Percentiles rank a stretch among this genome's conserved stretches.
Conservation (phyloP, 1,140 invertebrate genomes). For the Musca domestica region DNA sequence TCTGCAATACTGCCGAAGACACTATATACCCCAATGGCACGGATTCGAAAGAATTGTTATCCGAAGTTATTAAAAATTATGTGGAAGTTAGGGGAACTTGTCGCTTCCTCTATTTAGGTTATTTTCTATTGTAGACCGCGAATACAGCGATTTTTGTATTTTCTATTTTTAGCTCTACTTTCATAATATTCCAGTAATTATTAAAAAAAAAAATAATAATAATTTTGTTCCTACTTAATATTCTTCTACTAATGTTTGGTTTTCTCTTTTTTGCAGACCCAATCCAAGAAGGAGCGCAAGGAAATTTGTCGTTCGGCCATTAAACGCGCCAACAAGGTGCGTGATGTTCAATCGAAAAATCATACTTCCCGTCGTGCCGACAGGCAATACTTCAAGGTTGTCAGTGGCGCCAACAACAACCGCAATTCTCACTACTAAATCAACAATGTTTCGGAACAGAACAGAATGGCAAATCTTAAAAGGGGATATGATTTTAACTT, state of each 20-base stretch:
- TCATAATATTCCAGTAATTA: background rate
- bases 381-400: conserved; percentile 60
- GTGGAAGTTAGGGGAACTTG: too few relatives aligned
- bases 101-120: too few relatives aligned
- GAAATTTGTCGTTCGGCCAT: conserved; percentile 60
- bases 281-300: conserved; percentile 58
- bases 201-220: background rate
- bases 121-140: too few relatives aligned
- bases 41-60: too few relatives aligned
- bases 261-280: conserved; percentile 24
- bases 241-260: background rate
- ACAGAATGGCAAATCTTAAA: conserved; percentile 12
- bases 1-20: too few relatives aligned
- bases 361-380: conserved; percentile 64
- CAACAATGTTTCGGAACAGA: background rate
- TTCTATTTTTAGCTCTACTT: too few relatives aligned
- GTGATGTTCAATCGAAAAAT: conserved; percentile 63
- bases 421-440: conserved; percentile 64
- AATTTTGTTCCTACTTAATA: background rate
- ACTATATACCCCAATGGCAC: too few relatives aligned
- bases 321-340: conserved; percentile 65
- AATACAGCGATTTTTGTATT: too few relatives aligned
- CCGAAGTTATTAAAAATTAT: too few relatives aligned
- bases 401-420: conserved; percentile 70
- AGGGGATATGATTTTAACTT: too few relatives aligned